These are phyloP conservation scores for Calliopum simillimum DNA, from an alignment of 2,888 invertebrate species.

Conservation along the genomic window DNA sequence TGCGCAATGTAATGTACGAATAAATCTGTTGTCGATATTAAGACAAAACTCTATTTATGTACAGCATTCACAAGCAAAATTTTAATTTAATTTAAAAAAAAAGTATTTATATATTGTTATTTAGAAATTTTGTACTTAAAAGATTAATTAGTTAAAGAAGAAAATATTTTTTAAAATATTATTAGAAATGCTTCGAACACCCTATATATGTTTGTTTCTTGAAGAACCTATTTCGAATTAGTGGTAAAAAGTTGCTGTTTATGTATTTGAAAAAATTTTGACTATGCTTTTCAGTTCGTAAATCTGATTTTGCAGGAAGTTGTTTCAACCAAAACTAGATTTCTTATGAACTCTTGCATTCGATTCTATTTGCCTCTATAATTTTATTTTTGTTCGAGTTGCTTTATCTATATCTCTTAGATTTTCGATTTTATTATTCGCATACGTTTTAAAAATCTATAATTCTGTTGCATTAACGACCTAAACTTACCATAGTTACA, in stretches of 20 bases:
- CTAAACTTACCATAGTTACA: slow-evolving; percentile 93
- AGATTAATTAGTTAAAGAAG: slow-evolving; percentile 38
- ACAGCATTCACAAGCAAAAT: slow-evolving; percentile 39
- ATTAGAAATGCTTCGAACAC: not conserved
- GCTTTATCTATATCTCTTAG: no score
- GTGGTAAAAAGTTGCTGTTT: no score
- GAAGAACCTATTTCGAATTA: no score
- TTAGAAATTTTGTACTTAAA: slow-evolving; percentile 35
- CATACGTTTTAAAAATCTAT: slow-evolving; percentile 21
- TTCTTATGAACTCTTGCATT: slow-evolving; percentile 45
- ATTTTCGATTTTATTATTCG: slow-evolving; percentile 21
- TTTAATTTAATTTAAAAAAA: slow-evolving; percentile 20
- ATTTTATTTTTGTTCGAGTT: not conserved
- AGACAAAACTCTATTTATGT: slow-evolving; percentile 28
- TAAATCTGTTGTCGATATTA: slow-evolving; percentile 6
- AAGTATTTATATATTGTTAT: slow-evolving; percentile 28
- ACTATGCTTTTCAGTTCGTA: no score
- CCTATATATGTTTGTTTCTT: no score
- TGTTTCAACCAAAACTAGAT: slow-evolving; percentile 18
- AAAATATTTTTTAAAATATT: slow-evolving; percentile 40
- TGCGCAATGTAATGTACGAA: not conserved
- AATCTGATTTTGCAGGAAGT: no score
- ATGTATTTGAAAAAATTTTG: no score
- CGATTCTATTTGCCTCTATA: slow-evolving; percentile 48
- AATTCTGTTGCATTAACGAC: slow-evolving; percentile 56